These are phyloP conservation scores for Abscondita cerata DNA, from an alignment of 2,888 invertebrate species.

Conservation along the genomic window DNA sequence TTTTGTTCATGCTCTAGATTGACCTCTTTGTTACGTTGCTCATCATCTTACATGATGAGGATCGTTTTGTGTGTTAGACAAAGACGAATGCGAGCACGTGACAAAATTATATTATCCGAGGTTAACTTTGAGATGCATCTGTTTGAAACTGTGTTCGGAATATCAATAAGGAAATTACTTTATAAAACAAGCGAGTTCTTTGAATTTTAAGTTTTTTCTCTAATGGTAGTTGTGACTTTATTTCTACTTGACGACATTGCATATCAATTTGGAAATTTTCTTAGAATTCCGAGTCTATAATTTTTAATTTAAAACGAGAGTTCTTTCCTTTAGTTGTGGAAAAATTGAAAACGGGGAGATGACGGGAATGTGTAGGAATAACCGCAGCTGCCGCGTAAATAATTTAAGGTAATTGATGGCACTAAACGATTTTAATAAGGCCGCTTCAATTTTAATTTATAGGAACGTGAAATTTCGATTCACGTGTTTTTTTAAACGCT, in stretches of 20 bases:
- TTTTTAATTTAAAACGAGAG: conserved; percentile 20
- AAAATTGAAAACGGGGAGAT: conserved; percentile 14
- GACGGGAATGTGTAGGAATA: conserved; percentile 16
- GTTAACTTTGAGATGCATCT: conserved; percentile 38
- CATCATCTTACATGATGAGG: conserved; percentile 18
- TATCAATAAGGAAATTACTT: conserved; percentile 35
- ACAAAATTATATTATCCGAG: conserved; percentile 32
- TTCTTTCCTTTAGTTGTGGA: conserved; percentile 7
- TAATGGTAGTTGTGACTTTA: conserved; percentile 27
- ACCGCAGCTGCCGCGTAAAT: conserved; percentile 11
- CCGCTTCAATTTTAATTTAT: background rate
- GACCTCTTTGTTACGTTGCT: conserved; percentile 17
- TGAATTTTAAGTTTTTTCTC: conserved; percentile 24
- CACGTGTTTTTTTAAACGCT: background rate
- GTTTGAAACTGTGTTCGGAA: conserved; percentile 34
- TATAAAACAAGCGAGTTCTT: conserved; percentile 30
- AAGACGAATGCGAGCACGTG: conserved; percentile 30
- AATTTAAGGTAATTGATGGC: conserved; percentile 10
- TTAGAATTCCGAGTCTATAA: conserved; percentile 12
- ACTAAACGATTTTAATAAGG: conserved; percentile 8
- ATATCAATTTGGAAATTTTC: conserved; percentile 27
- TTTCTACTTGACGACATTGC: conserved; percentile 21
- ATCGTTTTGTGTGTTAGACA: conserved; percentile 25
- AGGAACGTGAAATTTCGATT: background rate
- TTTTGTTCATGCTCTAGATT: conserved; percentile 20